A percentile compares a stretch with the other conserved stretches of the same genome.
These are phyloP conservation scores for Panurus biarmicus DNA, from an alignment of 2,113 vertebrate species.

Conservation along the genomic window DNA sequence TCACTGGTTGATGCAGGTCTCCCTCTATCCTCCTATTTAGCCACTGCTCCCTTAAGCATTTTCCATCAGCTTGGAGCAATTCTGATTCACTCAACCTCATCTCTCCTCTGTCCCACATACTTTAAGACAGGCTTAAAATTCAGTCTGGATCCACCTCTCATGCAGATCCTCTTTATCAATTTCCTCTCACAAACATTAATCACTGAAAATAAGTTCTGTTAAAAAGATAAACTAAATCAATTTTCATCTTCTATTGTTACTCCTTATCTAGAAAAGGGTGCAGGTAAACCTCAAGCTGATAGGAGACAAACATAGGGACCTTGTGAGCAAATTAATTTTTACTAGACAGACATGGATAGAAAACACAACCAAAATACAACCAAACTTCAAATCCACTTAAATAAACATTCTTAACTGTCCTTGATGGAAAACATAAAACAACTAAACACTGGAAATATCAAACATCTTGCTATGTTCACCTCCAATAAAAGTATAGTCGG, in stretches of 20 bases:
- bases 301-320: background rate
- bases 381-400: background rate
- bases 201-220: background rate
- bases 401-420: background rate
- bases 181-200: background rate
- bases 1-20: background rate
- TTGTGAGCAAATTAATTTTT: background rate
- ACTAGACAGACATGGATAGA: background rate
- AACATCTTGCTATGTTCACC: background rate
- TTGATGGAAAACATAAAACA: background rate
- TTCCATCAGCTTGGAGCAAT: background rate
- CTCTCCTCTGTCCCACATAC: background rate
- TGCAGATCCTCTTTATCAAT: background rate
- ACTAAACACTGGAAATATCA: background rate
- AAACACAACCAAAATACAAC: background rate
- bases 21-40: background rate
- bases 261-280: background rate
- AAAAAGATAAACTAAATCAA: background rate
- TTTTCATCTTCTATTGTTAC: background rate
- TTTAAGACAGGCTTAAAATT: background rate
- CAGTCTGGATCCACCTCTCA: background rate
- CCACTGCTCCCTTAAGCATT: background rate
- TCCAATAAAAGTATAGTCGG: background rate
- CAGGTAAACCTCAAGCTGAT: background rate
- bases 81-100: background rate